Evolutionary conservation across 2,113 vertebrate genomes (phyloP).

Genomic region (Paracyprichromis sp.): DNA sequence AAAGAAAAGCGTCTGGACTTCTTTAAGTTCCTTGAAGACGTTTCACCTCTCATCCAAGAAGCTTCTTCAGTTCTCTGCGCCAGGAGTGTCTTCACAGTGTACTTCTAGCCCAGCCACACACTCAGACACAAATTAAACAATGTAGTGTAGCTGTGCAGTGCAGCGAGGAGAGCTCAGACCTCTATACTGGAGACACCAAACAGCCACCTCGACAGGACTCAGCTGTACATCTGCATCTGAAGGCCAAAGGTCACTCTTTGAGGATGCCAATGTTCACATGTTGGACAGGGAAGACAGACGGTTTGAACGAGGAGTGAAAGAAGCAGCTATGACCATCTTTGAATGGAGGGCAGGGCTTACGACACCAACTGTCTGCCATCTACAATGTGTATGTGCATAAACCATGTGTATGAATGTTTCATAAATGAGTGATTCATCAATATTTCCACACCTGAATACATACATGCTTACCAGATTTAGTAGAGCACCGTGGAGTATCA

Average conservation of each 20-base stretch:
- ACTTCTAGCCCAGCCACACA: background rate
- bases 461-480: background rate
- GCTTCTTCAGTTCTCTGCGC: background rate
- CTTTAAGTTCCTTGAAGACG: background rate
- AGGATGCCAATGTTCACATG: background rate
- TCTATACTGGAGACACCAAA: background rate
- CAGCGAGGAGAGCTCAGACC: background rate
- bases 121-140: background rate
- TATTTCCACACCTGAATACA: background rate
- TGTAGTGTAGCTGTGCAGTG: background rate
- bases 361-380: background rate
- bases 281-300: background rate
- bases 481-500: background rate
- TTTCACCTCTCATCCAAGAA: background rate
- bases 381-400: background rate
- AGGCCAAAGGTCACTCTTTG: background rate
- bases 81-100: background rate
- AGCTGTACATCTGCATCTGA: too few species aligned
- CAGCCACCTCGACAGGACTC: background rate
- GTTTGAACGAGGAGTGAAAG: background rate
- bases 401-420: background rate
- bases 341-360: background rate
- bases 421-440: background rate
- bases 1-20: background rate
- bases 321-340: background rate